Evolutionary conservation across 2,113 vertebrate species (phyloP), one percentile per base, ranked within the genome.

Genomic region (Pachypanchax playfairii): DNA sequence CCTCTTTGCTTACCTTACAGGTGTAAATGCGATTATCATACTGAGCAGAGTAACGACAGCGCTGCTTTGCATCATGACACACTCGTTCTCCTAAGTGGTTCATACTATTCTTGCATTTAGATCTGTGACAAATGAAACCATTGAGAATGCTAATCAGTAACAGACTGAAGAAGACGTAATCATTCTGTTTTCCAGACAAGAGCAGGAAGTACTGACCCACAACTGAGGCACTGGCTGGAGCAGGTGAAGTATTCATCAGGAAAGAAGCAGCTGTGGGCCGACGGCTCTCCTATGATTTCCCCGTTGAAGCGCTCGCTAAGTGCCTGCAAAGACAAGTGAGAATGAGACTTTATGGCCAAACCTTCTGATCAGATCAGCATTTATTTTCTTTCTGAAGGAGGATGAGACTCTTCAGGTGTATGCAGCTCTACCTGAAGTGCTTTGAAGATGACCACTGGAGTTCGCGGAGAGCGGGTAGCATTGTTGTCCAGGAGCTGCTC

Each of bases 241-340:
- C 97, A 99, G 52, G 97, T 99, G 88, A 99, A 99, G 89, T 99
- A 99, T 72, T 99, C 97, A 68, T 99, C 97, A 9, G 97, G 97
- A 69, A 99, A 99, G 80, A 99, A 99, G 73, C 95, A 98, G 87
- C 94, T 98, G 76, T 96, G 94, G 3, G 94, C 92, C 73, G 96
- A 94, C 67, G 96, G 91, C 68, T 98, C 96, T 82, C 97, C 96
- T 0, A 94, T 86, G 46, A 99, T 99, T 74, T 99, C 97, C 29
- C 96, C 97, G 52, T 94, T 97, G 82, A 99, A 99, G 54, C 97
- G 94, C 71, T 99, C 96, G 26, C 97, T 99, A 75, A 99, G 54
- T n/a, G 97, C 97, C 97, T 97, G 82, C 1, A 33, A 36, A 12
- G 42, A 53, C 38, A 25, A 68, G 47, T 9, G 5, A 64, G 0